These are phyloP conservation scores for Rhynchopsitta pachyrhyncha DNA, from an alignment of 2,113 vertebrate species.

Conservation along the genomic window DNA sequence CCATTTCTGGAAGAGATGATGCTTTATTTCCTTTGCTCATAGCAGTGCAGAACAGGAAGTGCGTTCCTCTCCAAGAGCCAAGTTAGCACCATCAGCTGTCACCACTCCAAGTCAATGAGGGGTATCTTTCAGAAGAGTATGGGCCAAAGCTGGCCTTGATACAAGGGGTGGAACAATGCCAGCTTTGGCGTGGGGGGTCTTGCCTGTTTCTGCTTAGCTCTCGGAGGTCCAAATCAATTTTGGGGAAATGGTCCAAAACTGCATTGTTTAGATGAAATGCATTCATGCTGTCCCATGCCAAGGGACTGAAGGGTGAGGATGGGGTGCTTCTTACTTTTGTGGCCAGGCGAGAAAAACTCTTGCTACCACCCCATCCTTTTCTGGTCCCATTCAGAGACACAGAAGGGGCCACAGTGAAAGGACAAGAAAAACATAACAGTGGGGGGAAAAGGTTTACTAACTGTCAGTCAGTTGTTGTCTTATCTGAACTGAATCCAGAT, in stretches of 20 bases:
- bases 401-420: neutral
- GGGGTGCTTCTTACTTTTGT: neutral
- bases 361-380: neutral
- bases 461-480: neutral
- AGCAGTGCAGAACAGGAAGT: neutral
- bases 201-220: neutral
- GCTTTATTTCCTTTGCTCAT: neutral
- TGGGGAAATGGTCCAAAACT: neutral
- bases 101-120: accelerated
- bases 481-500: constrained; percentile 31
- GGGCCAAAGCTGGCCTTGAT: neutral
- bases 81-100: neutral
- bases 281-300: neutral
- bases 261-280: constrained; percentile 10
- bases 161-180: neutral
- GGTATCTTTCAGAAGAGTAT: neutral
- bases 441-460: constrained; percentile 3
- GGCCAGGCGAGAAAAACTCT: neutral
- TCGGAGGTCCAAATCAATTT: neutral
- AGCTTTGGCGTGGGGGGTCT: neutral
- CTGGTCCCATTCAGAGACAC: neutral
- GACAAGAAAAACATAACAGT: neutral
- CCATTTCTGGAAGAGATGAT: neutral
- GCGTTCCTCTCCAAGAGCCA: neutral
- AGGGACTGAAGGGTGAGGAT: neutral